phyloP scores from a whole-genome alignment of 2,888 invertebrate species.

The Macrosiphum euphorbiae region DNA sequence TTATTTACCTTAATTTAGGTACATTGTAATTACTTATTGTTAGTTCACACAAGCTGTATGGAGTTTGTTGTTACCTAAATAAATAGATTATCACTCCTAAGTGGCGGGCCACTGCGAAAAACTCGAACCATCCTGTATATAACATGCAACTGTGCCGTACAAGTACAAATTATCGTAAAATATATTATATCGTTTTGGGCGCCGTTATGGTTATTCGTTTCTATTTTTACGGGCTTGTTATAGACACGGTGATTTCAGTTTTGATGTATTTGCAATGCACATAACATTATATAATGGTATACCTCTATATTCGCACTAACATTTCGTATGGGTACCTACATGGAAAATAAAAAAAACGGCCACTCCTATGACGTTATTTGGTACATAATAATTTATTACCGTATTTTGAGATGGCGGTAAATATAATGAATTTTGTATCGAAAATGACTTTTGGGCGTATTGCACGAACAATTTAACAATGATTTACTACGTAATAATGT shows the following conservation, averaged over 20 bases:
- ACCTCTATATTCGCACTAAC: neutral
- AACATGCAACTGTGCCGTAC: neutral
- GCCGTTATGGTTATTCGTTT: neutral
- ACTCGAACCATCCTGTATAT: neutral
- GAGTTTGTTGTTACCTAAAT: too few species aligned
- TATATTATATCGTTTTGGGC: neutral
- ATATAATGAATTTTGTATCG: slow-evolving; percentile 4
- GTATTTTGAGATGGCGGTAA: neutral
- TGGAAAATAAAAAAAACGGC: neutral
- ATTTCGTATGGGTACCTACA: neutral
- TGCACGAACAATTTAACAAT: slow-evolving; percentile 4
- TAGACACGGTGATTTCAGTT: neutral
- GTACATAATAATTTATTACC: neutral
- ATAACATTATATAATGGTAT: neutral
- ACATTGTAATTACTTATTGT: too few species aligned
- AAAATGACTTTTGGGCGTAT: neutral
- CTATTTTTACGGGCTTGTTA: neutral
- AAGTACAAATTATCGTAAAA: neutral
- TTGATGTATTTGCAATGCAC: neutral
- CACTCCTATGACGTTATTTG: neutral
- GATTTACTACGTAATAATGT: neutral
- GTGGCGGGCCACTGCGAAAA: neutral
- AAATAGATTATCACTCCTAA: too few species aligned
- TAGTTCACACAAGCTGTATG: too few species aligned
- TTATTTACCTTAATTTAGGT: too few species aligned